phyloP scores from a whole-genome alignment of 2,797 vertebrate genomes.

The Anguilla anguilla region DNA sequence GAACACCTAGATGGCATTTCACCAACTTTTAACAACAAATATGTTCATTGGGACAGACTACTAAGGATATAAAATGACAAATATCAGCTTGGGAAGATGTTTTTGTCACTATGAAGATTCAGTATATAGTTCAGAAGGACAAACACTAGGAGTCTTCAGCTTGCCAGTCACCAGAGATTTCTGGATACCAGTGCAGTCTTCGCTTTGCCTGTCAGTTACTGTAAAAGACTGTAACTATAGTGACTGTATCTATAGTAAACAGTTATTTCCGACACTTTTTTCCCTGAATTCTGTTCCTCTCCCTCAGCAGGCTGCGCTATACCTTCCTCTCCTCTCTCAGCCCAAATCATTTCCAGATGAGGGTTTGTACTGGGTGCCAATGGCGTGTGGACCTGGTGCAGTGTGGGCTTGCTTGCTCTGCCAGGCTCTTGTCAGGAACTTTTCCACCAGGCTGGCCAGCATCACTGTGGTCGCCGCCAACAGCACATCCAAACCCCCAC shows the following conservation, averaged over 20 bases:
- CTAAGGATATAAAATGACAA: background rate
- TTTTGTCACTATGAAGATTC: background rate
- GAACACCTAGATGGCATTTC: background rate
- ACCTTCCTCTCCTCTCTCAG: slow-evolving; percentile 6
- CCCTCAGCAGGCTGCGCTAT: slow-evolving; percentile 18
- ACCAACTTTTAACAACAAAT: background rate
- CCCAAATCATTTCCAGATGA: slow-evolving; percentile 66
- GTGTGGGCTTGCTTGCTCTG: slow-evolving; percentile 45
- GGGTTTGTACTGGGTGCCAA: slow-evolving; percentile 56
- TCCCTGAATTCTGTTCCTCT: slow-evolving; percentile 38
- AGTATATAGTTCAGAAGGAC: background rate
- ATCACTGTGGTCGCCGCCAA: slow-evolving; percentile 34
- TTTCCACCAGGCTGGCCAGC: slow-evolving; percentile 61
- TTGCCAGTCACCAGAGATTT: background rate
- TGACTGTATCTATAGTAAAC: background rate
- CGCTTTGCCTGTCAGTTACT: background rate
- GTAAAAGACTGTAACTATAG: background rate
- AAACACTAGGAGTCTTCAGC: background rate
- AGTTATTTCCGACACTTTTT: background rate
- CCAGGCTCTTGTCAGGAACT: slow-evolving; percentile 53
- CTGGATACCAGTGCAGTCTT: background rate
- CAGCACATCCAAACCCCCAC: background rate
- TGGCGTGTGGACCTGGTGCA: slow-evolving; percentile 47
- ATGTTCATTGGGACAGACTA: background rate
- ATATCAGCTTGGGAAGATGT: background rate